Percentiles rank a stretch among this genome's conserved stretches.
These are phyloP conservation scores for Melinaea menophilus DNA, from an alignment of 2,888 invertebrate genomes.

Conservation along the genomic window DNA sequence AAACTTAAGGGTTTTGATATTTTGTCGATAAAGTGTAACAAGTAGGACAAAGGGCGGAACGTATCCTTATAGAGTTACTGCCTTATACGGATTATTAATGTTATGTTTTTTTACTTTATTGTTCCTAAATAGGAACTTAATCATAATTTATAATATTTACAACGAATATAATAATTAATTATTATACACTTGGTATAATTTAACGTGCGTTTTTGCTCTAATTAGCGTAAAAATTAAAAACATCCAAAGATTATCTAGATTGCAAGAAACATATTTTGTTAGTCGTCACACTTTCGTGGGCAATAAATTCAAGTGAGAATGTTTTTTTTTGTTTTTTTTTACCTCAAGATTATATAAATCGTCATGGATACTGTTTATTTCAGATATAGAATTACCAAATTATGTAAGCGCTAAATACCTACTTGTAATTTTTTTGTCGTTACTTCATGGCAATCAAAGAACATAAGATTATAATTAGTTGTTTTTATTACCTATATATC, in stretches of 20 bases:
- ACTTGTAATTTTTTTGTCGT: too few species aligned
- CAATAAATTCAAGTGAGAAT: constrained; percentile 52
- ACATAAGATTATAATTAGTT: too few species aligned
- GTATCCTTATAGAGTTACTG: constrained; percentile 20
- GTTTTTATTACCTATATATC: too few species aligned
- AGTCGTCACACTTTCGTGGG: constrained; percentile 66
- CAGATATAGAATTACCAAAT: background rate
- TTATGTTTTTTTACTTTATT: too few species aligned
- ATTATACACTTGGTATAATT: constrained; percentile 4
- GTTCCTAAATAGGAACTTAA: too few species aligned
- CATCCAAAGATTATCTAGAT: constrained; percentile 24
- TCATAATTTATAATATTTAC: too few species aligned
- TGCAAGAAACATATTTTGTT: constrained; percentile 31
- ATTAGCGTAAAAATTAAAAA: constrained; percentile 22
- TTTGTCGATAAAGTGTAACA: constrained; percentile 65
- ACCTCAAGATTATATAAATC: constrained; percentile 41
- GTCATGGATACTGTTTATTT: constrained; percentile 14
- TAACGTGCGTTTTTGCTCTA: constrained; percentile 18
- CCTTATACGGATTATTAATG: too few species aligned
- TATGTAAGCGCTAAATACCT: background rate
- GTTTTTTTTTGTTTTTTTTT: constrained; percentile 60
- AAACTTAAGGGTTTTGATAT: constrained; percentile 62
- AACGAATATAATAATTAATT: too few species aligned
- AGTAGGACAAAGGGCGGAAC: constrained; percentile 27
- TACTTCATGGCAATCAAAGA: too few species aligned